These are phyloP conservation scores for Phoxinus dragarum DNA, from an alignment of 2,797 vertebrate species.

Conservation along the genomic window DNA sequence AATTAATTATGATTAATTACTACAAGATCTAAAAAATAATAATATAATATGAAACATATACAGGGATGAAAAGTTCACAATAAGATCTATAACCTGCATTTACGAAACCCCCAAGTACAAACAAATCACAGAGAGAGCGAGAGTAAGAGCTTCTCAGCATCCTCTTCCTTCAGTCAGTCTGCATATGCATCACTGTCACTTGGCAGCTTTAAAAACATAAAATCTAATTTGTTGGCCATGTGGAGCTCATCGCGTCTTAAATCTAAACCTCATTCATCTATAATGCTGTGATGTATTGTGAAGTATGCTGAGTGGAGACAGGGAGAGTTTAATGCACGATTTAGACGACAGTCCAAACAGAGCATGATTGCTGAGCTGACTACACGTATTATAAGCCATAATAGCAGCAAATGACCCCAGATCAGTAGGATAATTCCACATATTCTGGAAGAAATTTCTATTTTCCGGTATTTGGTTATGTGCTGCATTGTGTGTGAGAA, in stretches of 20 bases:
- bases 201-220: neutral
- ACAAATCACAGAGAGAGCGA: neutral
- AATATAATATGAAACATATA: neutral
- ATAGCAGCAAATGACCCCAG: slow-evolving; percentile 30
- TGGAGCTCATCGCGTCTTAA: neutral
- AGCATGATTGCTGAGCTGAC: slow-evolving; percentile 15
- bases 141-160: neutral
- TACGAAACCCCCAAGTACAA: neutral
- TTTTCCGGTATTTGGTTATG: slow-evolving; percentile 5
- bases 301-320: slow-evolving; percentile 23
- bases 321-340: slow-evolving; percentile 52
- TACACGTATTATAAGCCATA: slow-evolving; percentile 17
- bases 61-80: neutral
- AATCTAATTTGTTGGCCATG: slow-evolving; percentile 15
- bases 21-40: neutral
- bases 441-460: slow-evolving; percentile 8
- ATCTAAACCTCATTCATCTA: slow-evolving; percentile 3
- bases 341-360: slow-evolving; percentile 19
- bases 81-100: neutral
- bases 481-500: slow-evolving; percentile 21
- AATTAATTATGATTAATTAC: neutral
- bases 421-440: slow-evolving; percentile 19
- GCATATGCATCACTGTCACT: neutral
- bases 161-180: slow-evolving; percentile 7
- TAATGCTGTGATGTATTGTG: slow-evolving; percentile 9